Conservation (phyloP, 37 sponge, comb jelly and placozoan genomes). For the Sycon ciliatum region DNA sequence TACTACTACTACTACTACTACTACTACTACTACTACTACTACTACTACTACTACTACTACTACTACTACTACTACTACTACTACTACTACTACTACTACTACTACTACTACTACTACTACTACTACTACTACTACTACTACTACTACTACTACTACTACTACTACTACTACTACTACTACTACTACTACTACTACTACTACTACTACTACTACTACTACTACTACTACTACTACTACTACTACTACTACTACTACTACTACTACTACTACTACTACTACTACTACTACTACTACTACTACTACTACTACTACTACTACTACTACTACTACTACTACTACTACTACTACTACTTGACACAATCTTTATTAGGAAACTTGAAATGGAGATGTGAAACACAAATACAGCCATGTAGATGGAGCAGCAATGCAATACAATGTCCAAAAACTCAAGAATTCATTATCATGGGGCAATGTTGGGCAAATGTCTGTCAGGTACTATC, state of each 20-base stretch:
- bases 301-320: slow-evolving; percentile 6
- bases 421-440: no score
- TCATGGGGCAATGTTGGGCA: no score
- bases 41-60: slow-evolving; percentile 8
- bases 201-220: slow-evolving; percentile 8
- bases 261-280: slow-evolving; percentile 8
- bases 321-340: slow-evolving; percentile 8
- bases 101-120: slow-evolving; percentile 8
- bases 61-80: slow-evolving; percentile 6
- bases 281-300: slow-evolving; percentile 8
- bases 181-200: slow-evolving; percentile 6
- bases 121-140: slow-evolving; percentile 6
- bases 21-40: slow-evolving; percentile 8
- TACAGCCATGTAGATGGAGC: no score
- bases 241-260: slow-evolving; percentile 6
- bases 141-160: slow-evolving; percentile 8
- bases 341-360: no score
- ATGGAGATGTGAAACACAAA: no score
- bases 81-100: slow-evolving; percentile 8
- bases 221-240: slow-evolving; percentile 8
- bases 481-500: no score
- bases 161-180: slow-evolving; percentile 8
- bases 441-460: no score
- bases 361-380: no score
- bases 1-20: slow-evolving; percentile 6